These are phyloP conservation scores for Hetaerina titia DNA, from an alignment of 2,888 invertebrate species.

Conservation along the genomic window DNA sequence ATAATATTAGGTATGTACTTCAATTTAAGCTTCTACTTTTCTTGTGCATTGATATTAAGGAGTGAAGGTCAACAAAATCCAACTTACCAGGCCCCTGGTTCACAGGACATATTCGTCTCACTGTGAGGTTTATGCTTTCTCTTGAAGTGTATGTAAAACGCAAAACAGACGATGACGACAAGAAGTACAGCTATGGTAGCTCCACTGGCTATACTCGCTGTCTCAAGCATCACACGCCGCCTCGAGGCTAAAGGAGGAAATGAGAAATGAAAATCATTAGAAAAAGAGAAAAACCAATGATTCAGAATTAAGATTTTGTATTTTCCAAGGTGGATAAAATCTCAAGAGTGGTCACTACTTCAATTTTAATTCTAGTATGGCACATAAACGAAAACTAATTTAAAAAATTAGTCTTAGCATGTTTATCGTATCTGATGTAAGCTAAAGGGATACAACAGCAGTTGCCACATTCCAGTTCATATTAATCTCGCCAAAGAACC, in stretches of 20 bases:
- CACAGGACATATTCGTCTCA: slow-evolving; percentile 57
- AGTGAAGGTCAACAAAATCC: neutral
- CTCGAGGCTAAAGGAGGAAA: slow-evolving; percentile 82
- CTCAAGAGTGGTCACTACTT: no score
- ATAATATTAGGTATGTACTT: no score
- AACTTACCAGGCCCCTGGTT: slow-evolving; percentile 59
- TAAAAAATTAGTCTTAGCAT: no score
- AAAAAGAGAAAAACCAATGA: neutral
- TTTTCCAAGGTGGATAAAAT: neutral
- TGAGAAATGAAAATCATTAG: neutral
- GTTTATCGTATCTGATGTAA: no score
- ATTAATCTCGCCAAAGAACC: no score
- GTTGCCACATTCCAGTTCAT: no score
- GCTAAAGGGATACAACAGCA: no score
- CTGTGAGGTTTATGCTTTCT: slow-evolving; percentile 64
- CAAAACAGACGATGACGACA: slow-evolving; percentile 66
- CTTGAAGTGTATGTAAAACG: slow-evolving; percentile 66
- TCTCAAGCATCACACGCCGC: slow-evolving; percentile 91
- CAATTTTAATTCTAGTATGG: no score
- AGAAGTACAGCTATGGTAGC: slow-evolving; percentile 82
- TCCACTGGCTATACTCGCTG: slow-evolving; percentile 92
- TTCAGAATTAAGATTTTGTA: neutral
- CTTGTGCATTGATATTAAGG: no score
- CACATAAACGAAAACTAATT: no score
- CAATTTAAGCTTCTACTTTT: no score